Evolutionary conservation across 2,888 invertebrate genomes (phyloP), one percentile per base, ranked within the genome.

Genomic region (Selenia dentaria): DNA sequence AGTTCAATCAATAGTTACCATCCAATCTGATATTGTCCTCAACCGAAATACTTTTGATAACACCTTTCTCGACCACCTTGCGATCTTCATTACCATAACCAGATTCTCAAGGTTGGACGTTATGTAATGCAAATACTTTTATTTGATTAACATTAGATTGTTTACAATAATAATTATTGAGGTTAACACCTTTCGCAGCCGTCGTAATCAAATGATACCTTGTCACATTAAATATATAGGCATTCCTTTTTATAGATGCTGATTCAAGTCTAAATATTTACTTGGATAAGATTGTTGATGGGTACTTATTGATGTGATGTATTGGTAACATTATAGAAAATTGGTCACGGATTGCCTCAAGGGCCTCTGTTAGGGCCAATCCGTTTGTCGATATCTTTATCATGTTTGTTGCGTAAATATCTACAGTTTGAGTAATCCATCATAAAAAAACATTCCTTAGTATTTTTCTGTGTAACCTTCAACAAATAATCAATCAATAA

Each of bases 161-260:
- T 58, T 56, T 49, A 56, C 49, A 22, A 39, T 37, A 49, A 48
- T 28, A 28, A 44, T 54, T 43, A 49, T 35, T 44, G 38, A 52
- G 50, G 46, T 47, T 51, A 50, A 36, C 33, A 2, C 11, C 33
- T 43, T 45, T 29, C 16, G 31, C 26, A 22, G 14, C 16, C 14
- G 11, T 32, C 2, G 6, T 8, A 26, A 24, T 22, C 9, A 18
- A 22, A 28, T 28, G 2, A 18, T 16, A 22, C 34, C 25, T 6
- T 45, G 34, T 39, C 39, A 25, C 2, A 29, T 16, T 35, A 34
- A 14, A 13, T 20, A 13, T 16, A 6, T 25, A 3, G n/a, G 6
- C 5, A 1, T 2, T 11, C 22, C 3, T 28, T 24, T 2, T 16
- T 9, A 20, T 13, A n/a, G 8, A 16, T 14, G 6, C 0, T 22